These are phyloP conservation scores for Istiophorus platypterus DNA, from an alignment of 2,113 vertebrate genomes.

Conservation along the genomic window DNA sequence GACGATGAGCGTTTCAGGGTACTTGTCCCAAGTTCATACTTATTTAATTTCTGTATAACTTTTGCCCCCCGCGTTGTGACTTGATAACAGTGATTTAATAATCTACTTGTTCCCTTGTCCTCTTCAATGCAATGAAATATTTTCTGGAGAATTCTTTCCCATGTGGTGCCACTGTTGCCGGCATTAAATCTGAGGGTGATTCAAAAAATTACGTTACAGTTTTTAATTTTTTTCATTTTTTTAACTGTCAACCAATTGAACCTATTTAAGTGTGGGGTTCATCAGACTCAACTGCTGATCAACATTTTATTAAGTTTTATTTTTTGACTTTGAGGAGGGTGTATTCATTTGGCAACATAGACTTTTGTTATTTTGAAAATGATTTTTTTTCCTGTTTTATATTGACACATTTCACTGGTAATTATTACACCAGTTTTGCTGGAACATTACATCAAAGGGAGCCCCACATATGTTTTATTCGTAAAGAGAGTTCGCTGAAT, in stretches of 20 bases:
- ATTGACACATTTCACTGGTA: not conserved
- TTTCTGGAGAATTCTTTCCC: not conserved
- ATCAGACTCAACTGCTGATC: not conserved
- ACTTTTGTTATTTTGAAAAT: not conserved
- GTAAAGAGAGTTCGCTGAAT: not conserved
- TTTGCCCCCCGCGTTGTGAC: not conserved
- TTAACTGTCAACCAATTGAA: too few species aligned
- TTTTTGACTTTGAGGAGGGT: not conserved
- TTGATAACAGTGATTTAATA: not conserved
- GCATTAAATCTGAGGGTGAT: not conserved
- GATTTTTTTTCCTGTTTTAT: not conserved
- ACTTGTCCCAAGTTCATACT: not conserved
- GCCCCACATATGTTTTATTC: not conserved
- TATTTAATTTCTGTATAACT: not conserved
- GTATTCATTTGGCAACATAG: not conserved
- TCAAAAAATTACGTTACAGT: not conserved
- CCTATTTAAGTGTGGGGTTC: not conserved
- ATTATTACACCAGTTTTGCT: not conserved
- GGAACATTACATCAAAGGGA: not conserved
- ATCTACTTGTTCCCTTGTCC: not conserved
- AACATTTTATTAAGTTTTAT: not conserved
- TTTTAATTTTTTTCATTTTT: too few species aligned
- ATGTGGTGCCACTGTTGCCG: not conserved
- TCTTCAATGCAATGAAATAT: not conserved
- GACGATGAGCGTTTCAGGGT: not conserved